Evolutionary conservation across 2,888 invertebrate species (phyloP).

Genomic region (Argynnis bischoffii): DNA sequence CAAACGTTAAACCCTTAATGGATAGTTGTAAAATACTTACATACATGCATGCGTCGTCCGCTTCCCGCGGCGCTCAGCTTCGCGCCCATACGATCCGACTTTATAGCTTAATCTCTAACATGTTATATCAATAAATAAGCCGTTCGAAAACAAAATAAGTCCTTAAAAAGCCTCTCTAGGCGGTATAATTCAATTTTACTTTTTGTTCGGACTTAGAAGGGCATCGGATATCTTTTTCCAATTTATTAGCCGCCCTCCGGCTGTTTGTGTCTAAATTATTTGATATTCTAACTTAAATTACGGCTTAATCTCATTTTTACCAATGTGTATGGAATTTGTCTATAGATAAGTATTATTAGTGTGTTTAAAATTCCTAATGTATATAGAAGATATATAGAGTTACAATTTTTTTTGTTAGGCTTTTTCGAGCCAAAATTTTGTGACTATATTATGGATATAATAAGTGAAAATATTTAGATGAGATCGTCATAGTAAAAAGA

Average conservation of each 20-base stretch:
- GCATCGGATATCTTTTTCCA: constrained; percentile 41
- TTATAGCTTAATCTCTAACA: constrained; percentile 79
- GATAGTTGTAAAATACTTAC: constrained; percentile 69
- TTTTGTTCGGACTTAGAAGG: constrained; percentile 41
- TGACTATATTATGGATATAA: no score
- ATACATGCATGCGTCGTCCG: constrained; percentile 56
- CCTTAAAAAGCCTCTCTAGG: constrained; percentile 40
- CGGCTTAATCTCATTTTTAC: constrained; percentile 15
- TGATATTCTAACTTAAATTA: constrained; percentile 35
- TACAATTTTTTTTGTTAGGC: no score
- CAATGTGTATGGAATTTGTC: no score
- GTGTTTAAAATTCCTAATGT: no score
- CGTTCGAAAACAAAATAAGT: constrained; percentile 59
- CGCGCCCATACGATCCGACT: constrained; percentile 61
- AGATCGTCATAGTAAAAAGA: no score
- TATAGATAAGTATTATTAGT: no score
- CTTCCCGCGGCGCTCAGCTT: constrained; percentile 73
- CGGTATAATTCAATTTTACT: constrained; percentile 42
- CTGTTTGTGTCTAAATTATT: constrained; percentile 37
- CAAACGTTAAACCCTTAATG: constrained; percentile 39
- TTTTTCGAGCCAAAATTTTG: no score
- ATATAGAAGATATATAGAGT: no score
- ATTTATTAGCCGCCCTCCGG: constrained; percentile 40
- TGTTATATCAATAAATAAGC: constrained; percentile 74
- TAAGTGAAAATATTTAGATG: no score